A percentile compares a stretch with the other conserved stretches of the same genome.
phyloP scores from a whole-genome alignment of 1,140 invertebrate genomes.

The Colletes latitarsis region DNA sequence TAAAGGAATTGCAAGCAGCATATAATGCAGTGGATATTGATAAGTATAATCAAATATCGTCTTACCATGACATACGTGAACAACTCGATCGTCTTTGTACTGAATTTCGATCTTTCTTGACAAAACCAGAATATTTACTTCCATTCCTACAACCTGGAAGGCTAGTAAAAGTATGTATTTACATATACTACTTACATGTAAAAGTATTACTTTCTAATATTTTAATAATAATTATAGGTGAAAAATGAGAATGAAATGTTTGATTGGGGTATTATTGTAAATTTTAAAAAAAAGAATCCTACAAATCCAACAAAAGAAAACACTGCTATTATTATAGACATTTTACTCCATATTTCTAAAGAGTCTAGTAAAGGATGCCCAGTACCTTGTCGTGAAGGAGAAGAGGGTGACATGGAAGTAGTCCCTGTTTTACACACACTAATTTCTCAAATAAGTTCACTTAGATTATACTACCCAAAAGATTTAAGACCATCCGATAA shows the following conservation, averaged over 20 bases:
- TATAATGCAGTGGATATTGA: constrained; percentile 85
- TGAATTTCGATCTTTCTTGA: constrained; percentile 90
- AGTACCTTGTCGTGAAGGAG: constrained; percentile 84
- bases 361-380: constrained; percentile 83
- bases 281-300: constrained; percentile 90
- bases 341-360: constrained; percentile 89
- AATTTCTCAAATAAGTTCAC: constrained; percentile 93
- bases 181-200: constrained; percentile 8
- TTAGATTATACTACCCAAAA: constrained; percentile 94
- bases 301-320: constrained; percentile 84
- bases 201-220: constrained; percentile 1
- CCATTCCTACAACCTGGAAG: constrained; percentile 97
- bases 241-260: constrained; percentile 93
- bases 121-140: constrained; percentile 93
- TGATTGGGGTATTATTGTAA: constrained; percentile 98
- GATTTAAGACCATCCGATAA: constrained; percentile 93
- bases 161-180: constrained; percentile 89
- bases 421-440: constrained; percentile 92
- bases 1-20: constrained; percentile 86
- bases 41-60: constrained; percentile 89
- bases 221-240: constrained; percentile 83
- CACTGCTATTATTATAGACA: constrained; percentile 88
- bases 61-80: constrained; percentile 92
- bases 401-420: constrained; percentile 93
- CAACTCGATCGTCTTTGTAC: constrained; percentile 89